Evolutionary conservation across 1,140 invertebrate species (phyloP).

Genomic region (Zaprionus capensis): DNA sequence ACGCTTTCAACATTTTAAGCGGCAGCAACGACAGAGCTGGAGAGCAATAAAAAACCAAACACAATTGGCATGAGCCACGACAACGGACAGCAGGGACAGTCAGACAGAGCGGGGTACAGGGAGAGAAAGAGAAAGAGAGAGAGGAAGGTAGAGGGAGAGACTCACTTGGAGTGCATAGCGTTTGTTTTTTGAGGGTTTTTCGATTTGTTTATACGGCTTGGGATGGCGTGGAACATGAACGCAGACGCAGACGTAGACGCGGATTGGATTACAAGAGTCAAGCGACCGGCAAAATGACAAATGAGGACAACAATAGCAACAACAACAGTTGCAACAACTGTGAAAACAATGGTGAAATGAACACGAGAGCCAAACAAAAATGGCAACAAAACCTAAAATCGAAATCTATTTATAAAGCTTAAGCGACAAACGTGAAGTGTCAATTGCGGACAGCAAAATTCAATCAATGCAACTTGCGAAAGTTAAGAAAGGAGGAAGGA

Average conservation of each 20-base stretch:
- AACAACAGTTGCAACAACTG: slow-evolving; percentile 29
- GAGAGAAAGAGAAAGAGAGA: neutral
- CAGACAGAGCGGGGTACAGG: slow-evolving; percentile 1
- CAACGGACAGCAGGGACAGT: slow-evolving; percentile 22
- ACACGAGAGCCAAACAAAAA: slow-evolving; percentile 35
- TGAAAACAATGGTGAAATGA: slow-evolving; percentile 44
- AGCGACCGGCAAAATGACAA: slow-evolving; percentile 65
- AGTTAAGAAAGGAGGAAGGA: neutral
- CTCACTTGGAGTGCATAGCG: neutral
- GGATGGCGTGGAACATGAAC: slow-evolving; percentile 17
- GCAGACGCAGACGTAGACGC: slow-evolving; percentile 31
- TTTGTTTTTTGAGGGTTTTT: slow-evolving; percentile 26
- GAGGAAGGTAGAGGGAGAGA: neutral
- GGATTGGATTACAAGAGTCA: slow-evolving; percentile 50
- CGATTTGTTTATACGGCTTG: slow-evolving; percentile 18
- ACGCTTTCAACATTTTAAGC: slow-evolving; percentile 74
- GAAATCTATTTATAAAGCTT: slow-evolving; percentile 54
- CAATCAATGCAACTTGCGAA: neutral
- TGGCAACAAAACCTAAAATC: slow-evolving; percentile 47
- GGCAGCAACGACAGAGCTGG: slow-evolving; percentile 14
- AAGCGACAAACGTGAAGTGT: slow-evolving; percentile 47
- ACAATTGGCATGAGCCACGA: slow-evolving; percentile 77
- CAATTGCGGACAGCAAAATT: slow-evolving; percentile 34
- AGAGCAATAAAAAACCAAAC: slow-evolving; percentile 59
- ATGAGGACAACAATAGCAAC: slow-evolving; percentile 63